Base-by-base conservation (phyloP, 1,140 invertebrate genomes). In the Hyles vespertilio region DNA sequence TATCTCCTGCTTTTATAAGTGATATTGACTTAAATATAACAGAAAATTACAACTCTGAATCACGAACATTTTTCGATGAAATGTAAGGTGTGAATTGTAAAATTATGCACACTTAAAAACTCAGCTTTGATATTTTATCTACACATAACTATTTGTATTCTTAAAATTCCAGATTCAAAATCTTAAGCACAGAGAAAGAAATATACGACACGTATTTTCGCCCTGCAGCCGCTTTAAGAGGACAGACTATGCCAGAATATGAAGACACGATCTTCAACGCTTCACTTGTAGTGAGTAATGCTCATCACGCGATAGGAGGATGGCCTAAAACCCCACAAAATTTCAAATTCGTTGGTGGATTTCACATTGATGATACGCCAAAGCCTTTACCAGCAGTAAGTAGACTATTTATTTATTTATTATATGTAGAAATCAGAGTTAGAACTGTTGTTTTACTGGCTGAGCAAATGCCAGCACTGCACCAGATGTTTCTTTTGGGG, bases 241-340 rank as follows among this genome's bases (percentile, higher is more conserved):
- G 63, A 2, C 60, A 51, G 9, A 36, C 44, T 10, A 47, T 67
- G 5, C 67, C 70, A n/a, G 45, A 47, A 49, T 73, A 67, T 79
- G 86, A 12, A 67, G 89, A 51, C 86, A 84, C 65, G 72, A 89
- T 58, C 83, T 90, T n/a, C 80, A 91, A 32, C 90, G 91, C 7
- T 71, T 92, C 65, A 47, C 91, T 40, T 84, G 81, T 36, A 7
- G 53, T 73, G 3, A 56, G 10, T 0, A 70, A 73, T 50, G 68
- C 66, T 2, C 68, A 70, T 9, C 57, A 64, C 32, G 53, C 64
- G 0, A 36, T 61, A 2, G 54, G 53, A 7, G 52, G 55, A 7
- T 32, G 52, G 33, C 59, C 61, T 12, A 62, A 54, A 22, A 61
- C 63, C 12, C 70, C 74, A 2, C 66, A 73, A 32, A 77, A 74